Conservation (phyloP, 2,113 vertebrate genomes). For the Lophura nycthemera region DNA sequence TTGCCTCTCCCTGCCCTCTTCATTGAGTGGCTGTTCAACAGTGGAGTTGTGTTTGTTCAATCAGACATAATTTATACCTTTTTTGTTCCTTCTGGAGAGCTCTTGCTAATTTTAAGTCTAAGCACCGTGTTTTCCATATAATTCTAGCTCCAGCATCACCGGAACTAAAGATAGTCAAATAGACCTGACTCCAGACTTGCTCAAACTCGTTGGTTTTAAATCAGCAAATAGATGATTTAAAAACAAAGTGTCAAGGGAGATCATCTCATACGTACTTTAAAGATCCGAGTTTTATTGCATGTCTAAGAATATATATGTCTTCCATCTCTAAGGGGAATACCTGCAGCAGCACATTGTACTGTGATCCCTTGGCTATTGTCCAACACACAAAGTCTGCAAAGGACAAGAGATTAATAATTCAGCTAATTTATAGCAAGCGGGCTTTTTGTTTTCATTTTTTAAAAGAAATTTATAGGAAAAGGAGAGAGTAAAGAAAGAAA, state of each 20-base stretch:
- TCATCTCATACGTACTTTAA: conserved; percentile 39
- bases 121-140: background rate
- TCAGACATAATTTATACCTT: conserved; percentile 95
- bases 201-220: conserved; percentile 28
- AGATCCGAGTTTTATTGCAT: conserved; percentile 32
- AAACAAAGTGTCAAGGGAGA: conserved; percentile 28
- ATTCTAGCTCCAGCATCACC: conserved; percentile 37
- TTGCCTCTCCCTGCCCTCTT: conserved; percentile 98
- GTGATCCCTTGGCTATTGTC: conserved; percentile 54
- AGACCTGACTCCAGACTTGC: background rate
- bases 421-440: conserved; percentile 64
- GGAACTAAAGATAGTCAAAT: conserved; percentile 35
- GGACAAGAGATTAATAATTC: conserved; percentile 71
- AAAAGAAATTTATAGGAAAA: conserved; percentile 48
- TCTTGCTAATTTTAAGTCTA: conserved; percentile 74
- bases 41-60: conserved; percentile 92
- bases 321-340: conserved; percentile 53
- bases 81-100: conserved; percentile 76
- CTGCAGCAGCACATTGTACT: conserved; percentile 35
- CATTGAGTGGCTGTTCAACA: conserved; percentile 98
- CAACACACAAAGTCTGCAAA: conserved; percentile 47
- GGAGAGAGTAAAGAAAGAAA: conserved; percentile 35
- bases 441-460: conserved; percentile 24
- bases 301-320: conserved; percentile 45
- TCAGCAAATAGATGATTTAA: conserved; percentile 38